A percentile compares a stretch with the other conserved stretches of the same genome.
These are phyloP conservation scores for Balaenoptera acutorostrata DNA, from an alignment of 2,113 vertebrate species.

Conservation along the genomic window DNA sequence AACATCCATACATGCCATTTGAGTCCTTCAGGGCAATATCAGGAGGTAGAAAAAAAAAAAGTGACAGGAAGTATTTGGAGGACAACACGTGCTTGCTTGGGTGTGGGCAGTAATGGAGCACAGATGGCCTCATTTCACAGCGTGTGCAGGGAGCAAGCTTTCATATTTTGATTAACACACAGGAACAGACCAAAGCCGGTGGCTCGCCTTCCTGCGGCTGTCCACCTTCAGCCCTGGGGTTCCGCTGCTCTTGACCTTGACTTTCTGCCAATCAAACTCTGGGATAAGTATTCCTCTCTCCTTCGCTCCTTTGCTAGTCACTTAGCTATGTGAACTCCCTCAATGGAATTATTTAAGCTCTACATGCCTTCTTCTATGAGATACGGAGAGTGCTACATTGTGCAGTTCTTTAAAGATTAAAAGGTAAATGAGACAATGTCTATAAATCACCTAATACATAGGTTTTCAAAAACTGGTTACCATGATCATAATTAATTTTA, in stretches of 20 bases:
- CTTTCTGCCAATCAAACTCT: background rate
- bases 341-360: background rate
- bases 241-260: background rate
- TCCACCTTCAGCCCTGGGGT: background rate
- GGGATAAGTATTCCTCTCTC: background rate
- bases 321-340: background rate
- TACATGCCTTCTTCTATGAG: background rate
- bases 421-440: background rate
- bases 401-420: background rate
- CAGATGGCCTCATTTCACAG: background rate
- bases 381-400: background rate
- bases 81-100: background rate
- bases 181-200: background rate
- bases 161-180: background rate
- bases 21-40: background rate
- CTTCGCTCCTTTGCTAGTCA: background rate
- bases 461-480: background rate
- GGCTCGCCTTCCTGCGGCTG: background rate
- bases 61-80: background rate
- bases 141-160: accelerated
- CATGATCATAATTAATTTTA: background rate
- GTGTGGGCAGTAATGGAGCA: background rate
- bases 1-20: background rate
- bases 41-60: background rate
- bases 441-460: background rate